phyloP scores from a whole-genome alignment of 2,797 vertebrate genomes.

The Forpus xanthops region DNA sequence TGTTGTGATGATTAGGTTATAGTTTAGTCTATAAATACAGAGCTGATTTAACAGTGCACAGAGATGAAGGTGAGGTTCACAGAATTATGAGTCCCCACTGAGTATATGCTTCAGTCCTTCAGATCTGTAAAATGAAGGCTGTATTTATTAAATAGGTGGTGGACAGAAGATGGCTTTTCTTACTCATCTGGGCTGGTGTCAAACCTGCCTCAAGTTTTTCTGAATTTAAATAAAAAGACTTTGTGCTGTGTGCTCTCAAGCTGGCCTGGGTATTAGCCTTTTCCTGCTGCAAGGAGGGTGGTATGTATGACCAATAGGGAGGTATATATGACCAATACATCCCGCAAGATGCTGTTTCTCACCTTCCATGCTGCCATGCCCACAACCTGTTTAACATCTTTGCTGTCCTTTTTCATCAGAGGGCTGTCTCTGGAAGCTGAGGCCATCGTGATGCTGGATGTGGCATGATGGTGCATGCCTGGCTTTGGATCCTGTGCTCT shows the following conservation, averaged over 20 bases:
- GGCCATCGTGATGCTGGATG: accelerated
- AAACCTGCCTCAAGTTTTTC: neutral
- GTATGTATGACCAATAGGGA: neutral
- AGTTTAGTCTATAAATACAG: neutral
- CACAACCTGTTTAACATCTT: neutral
- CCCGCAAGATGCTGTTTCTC: accelerated
- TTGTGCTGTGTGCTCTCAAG: accelerated
- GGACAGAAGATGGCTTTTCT: neutral
- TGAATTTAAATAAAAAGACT: neutral
- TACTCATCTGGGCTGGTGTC: neutral
- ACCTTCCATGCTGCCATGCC: neutral
- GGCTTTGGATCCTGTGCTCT: accelerated
- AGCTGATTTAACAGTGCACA: neutral
- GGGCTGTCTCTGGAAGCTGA: neutral
- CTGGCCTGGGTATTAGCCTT: neutral
- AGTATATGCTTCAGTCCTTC: neutral
- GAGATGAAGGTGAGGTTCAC: neutral
- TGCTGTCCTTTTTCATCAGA: neutral
- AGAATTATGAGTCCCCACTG: neutral
- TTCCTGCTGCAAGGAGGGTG: neutral
- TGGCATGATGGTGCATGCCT: neutral
- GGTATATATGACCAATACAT: neutral
- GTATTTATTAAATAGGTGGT: neutral
- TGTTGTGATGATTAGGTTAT: neutral
- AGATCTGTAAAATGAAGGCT: neutral